Evolutionary conservation across 2,113 vertebrate genomes (phyloP).

Genomic region (Lophura nycthemera): DNA sequence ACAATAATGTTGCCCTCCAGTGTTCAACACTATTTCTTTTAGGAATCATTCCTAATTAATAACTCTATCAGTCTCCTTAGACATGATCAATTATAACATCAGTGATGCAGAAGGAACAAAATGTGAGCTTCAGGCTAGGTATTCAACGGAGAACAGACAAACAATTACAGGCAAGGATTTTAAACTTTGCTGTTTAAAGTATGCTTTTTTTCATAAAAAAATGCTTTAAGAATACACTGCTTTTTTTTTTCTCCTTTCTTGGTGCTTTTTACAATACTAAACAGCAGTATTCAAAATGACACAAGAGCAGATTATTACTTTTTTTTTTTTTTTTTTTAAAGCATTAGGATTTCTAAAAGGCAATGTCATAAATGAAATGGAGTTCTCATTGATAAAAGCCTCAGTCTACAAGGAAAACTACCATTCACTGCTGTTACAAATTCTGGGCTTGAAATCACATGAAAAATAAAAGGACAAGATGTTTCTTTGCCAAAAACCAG

Average conservation of each 20-base stretch:
- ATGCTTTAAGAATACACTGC: not conserved
- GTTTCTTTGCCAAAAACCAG: not conserved
- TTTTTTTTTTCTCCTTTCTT: not conserved
- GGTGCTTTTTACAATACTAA: not conserved
- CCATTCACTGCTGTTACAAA: not conserved
- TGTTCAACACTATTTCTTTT: slow-evolving; percentile 32
- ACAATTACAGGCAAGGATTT: not conserved
- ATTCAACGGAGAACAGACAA: not conserved
- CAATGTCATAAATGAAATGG: not conserved
- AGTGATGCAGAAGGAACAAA: slow-evolving; percentile 30
- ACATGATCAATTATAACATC: slow-evolving; percentile 34
- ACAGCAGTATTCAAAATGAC: not conserved
- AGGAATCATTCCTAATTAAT: slow-evolving; percentile 30
- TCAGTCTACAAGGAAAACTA: not conserved
- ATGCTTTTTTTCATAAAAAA: not conserved
- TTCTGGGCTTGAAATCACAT: not conserved
- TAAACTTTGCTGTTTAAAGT: not conserved
- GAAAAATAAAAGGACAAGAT: not conserved
- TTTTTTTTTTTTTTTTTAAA: not conserved
- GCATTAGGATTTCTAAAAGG: not conserved
- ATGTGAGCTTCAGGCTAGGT: not conserved
- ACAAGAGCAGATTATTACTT: not conserved
- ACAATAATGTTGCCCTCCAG: slow-evolving; percentile 43
- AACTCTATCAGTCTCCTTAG: slow-evolving; percentile 30
- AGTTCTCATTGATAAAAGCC: not conserved